A percentile compares a stretch with the other conserved stretches of the same genome.
phyloP scores from a whole-genome alignment of 2,888 invertebrate genomes.

The Endomychus coccineus region DNA sequence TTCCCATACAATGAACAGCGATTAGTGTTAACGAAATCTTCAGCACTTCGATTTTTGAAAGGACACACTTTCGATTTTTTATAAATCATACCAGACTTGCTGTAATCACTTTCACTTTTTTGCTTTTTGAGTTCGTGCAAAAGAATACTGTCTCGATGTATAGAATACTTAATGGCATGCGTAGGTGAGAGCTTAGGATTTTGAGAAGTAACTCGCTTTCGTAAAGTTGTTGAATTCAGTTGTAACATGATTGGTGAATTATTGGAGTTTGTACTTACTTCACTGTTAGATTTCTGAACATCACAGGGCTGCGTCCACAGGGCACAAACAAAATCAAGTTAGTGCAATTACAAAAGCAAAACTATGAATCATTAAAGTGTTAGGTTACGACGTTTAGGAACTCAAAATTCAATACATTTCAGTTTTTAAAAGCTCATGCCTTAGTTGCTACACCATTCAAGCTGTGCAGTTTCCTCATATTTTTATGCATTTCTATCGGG shows the following conservation, averaged over 20 bases:
- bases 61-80: slow-evolving; percentile 25
- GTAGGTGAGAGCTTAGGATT: slow-evolving; percentile 19
- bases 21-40: slow-evolving; percentile 29
- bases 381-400: no score
- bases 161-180: slow-evolving; percentile 11
- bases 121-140: slow-evolving; percentile 26
- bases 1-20: slow-evolving; percentile 21
- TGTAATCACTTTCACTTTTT: slow-evolving; percentile 16
- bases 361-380: no score
- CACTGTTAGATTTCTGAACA: slow-evolving; percentile 39
- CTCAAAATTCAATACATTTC: no score
- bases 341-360: no score
- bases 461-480: no score
- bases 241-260: slow-evolving; percentile 30
- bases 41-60: slow-evolving; percentile 33
- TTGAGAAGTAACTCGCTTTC: slow-evolving; percentile 24
- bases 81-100: slow-evolving; percentile 12
- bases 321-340: slow-evolving; percentile 14
- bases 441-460: no score
- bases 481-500: no score
- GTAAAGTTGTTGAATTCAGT: slow-evolving; percentile 23
- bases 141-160: slow-evolving; percentile 23
- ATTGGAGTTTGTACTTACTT: slow-evolving; percentile 42
- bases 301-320: slow-evolving; percentile 41
- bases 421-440: no score